Evolutionary conservation across 1,140 invertebrate genomes (phyloP), one percentile per base, ranked within the genome.

Genomic region (Papilio polytes): DNA sequence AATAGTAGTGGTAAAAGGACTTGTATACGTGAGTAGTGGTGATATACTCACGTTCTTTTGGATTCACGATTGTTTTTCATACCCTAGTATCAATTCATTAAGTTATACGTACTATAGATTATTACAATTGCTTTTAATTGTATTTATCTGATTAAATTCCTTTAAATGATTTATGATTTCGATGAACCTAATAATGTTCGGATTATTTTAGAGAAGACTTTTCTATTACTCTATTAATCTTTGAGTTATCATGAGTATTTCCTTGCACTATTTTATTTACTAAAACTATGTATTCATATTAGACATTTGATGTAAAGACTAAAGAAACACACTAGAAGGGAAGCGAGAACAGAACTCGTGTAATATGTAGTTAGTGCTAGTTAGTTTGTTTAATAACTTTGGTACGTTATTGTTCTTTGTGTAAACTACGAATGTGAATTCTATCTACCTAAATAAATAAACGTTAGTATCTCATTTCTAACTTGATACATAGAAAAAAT

Each of bases 381-480:
- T 63, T 63, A 63, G 59, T 63, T 63, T 63, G 59, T 63, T 26
- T 63, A 63, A 63, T 63, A 63, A 63, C 59, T 63, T 63, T 63
- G 1, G 22, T 63, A 63, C 20, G 59, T 63, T 63, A 26, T 63
- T 26, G 59, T 63, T 63, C 59, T 26, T 63, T 63, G 59, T 63
- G 20, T 63, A 3, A 20, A 22, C 59, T 63, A 63, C 59, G 10
- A 63, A 63, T 63, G 59, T 63, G 59, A 22, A 63, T 26, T 63
- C 20, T 26, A 26, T 63, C 20, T 63, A 63, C 59, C 59, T 63
- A 63, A 63, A 26, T 12, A 63, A 13, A 63, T 13, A 63, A 3
- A 10, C 3, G 9, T 63, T 63, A 15, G 18, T 18, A 51, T 51
- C 48, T 51, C 15, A 26, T 63, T 63, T 3, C 20, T 41, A 41